Conservation (phyloP, 2,797 vertebrate genomes). For the Macrochelys suwanniensis region DNA sequence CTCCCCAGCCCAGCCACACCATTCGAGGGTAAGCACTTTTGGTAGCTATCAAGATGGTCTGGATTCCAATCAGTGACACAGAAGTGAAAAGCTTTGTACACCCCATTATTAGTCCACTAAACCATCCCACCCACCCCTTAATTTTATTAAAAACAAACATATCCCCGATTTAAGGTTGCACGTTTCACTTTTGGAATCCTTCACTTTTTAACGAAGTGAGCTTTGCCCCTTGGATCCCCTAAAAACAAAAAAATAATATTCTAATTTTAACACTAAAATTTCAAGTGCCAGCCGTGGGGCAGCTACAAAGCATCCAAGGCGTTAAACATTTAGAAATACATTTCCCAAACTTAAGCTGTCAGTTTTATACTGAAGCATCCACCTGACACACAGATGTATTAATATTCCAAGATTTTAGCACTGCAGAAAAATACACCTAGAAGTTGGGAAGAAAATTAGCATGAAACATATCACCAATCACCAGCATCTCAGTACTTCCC, state of each 20-base stretch:
- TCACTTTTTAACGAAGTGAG: not conserved
- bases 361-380: not conserved
- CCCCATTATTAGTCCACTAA: not conserved
- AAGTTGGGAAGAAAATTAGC: not conserved
- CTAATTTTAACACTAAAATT: not conserved
- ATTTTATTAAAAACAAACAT: not conserved
- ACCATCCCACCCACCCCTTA: not conserved
- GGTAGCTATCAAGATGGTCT: not conserved
- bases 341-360: not conserved
- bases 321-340: not conserved
- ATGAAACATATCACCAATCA: not conserved
- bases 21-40: not conserved
- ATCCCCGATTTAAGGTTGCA: not conserved
- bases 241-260: not conserved
- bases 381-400: not conserved
- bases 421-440: not conserved
- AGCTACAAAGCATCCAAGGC: not conserved
- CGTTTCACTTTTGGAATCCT: not conserved
- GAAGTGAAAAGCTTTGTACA: not conserved
- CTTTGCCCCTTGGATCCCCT: not conserved
- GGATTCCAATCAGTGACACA: not conserved
- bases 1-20: not conserved
- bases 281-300: not conserved
- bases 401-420: not conserved
- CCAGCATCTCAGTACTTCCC: not conserved